Conservation (phyloP, 2,797 vertebrate genomes). For the Taenioides sp. region DNA sequence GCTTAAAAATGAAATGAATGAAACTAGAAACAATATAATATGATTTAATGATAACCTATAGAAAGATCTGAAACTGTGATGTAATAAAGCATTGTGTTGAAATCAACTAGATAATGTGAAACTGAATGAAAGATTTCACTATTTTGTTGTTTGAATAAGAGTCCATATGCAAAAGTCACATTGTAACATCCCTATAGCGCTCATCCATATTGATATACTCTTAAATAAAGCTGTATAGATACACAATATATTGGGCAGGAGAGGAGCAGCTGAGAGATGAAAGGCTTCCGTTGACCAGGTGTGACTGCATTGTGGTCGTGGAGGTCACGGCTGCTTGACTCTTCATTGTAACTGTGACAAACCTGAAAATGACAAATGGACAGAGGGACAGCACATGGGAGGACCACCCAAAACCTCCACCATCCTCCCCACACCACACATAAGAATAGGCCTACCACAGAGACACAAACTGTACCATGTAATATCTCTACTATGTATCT, state of each 20-base stretch:
- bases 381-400: conserved; percentile 5
- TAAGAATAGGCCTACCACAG: conserved; percentile 13
- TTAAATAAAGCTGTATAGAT: not conserved
- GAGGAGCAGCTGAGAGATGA: conserved; percentile 30
- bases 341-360: conserved; percentile 54
- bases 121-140: too few relatives aligned
- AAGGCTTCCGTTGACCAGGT: conserved; percentile 53
- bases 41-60: not conserved
- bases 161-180: too few relatives aligned
- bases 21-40: not conserved
- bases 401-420: conserved; percentile 59
- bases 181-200: not conserved
- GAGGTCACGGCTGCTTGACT: conserved; percentile 42
- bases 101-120: too few relatives aligned
- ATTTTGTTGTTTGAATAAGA: too few relatives aligned
- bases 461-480: not conserved
- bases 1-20: too few relatives aligned
- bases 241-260: not conserved
- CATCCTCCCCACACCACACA: conserved; percentile 24
- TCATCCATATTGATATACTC: not conserved
- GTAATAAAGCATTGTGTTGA: not conserved
- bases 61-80: too few relatives aligned
- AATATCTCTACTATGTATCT: not conserved
- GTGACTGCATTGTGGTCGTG: conserved; percentile 46
- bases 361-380: conserved; percentile 43